Conservation (phyloP, 2,888 invertebrate genomes). For the Cerastoderma edule region DNA sequence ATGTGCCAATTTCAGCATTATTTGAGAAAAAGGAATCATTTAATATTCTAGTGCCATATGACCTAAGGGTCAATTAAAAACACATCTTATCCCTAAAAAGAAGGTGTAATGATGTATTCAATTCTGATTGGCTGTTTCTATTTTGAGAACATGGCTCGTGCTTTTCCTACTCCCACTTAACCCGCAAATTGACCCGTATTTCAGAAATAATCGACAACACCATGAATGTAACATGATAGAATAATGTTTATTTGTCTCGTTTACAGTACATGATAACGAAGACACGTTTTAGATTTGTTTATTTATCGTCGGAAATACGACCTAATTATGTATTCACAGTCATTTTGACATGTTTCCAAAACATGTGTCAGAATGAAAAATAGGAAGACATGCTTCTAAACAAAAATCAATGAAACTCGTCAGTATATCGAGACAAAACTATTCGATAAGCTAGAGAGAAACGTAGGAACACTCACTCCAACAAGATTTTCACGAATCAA, state of each 20-base stretch:
- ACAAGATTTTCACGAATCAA: constrained; percentile 22
- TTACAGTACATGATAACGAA: background rate
- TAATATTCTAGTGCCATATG: no score
- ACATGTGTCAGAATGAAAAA: constrained; percentile 53
- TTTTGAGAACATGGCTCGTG: constrained; percentile 13
- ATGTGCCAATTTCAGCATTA: no score
- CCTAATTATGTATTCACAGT: constrained; percentile 38
- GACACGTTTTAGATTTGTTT: constrained; percentile 1
- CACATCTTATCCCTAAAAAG: constrained; percentile 5
- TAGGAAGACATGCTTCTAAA: constrained; percentile 24
- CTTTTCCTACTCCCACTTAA: background rate
- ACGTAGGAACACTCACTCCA: constrained; percentile 15
- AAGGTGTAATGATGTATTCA: constrained; percentile 9
- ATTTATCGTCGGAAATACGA: constrained; percentile 19
- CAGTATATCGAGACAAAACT: constrained; percentile 5
- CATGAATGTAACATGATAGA: constrained; percentile 33
- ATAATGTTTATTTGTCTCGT: background rate
- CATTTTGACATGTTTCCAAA: constrained; percentile 58
- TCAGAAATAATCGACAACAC: background rate
- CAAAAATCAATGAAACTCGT: constrained; percentile 58
- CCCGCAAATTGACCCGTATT: background rate
- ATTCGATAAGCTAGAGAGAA: constrained; percentile 9
- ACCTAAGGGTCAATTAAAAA: no score
- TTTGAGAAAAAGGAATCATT: no score
- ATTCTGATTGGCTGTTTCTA: constrained; percentile 33